Evolutionary conservation across 2,888 invertebrate genomes (phyloP), one percentile per base, ranked within the genome.

Genomic region (Perizoma affinitatum): DNA sequence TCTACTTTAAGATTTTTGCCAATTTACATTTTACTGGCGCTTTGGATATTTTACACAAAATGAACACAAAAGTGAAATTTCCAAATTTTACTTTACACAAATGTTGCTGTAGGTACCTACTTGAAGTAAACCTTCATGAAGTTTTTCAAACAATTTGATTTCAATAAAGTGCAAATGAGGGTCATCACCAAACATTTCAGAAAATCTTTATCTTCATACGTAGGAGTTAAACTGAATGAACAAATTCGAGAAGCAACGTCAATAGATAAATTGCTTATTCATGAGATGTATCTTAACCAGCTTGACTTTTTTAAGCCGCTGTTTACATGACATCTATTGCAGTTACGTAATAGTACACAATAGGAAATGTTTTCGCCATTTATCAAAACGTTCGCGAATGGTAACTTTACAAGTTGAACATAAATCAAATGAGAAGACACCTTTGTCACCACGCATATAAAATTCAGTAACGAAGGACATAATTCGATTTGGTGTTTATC

Each of bases 401-500:
- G 10, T 51, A 34, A 40, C 35, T 40, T 57, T 49, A 46, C 45
- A 58, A 34, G 44, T 22, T 9, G 8, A 35, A 10, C 46, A 61
- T 52, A 68, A 71, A 67, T 46, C 61, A 65, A 69, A 63, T 45
- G 54, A 62, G 58, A 63, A 42, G 56, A 46, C 48, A 57, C 62
- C 58, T 65, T 63, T 68, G 63, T 67, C 67, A 64, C 48, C 54
- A 42, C 62, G 45, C 61, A 67, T 60, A 70, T 74, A 80, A 80
- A 73, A 71, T 63, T 59, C 65, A 52, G 69, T 83, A 86, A 86
- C 83, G 84, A 87, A 84, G 68, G 70, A 82, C 79, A 84, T 88
- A 90, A 89, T 90, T 89, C 75, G 84, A 88, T 88, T 86, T 83
- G 76, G 73, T 67, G 72, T 76, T 85, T 88, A 89, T 90, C 88